These are phyloP conservation scores for Corythoichthys intestinalis DNA, from an alignment of 2,113 vertebrate species.

Conservation along the genomic window DNA sequence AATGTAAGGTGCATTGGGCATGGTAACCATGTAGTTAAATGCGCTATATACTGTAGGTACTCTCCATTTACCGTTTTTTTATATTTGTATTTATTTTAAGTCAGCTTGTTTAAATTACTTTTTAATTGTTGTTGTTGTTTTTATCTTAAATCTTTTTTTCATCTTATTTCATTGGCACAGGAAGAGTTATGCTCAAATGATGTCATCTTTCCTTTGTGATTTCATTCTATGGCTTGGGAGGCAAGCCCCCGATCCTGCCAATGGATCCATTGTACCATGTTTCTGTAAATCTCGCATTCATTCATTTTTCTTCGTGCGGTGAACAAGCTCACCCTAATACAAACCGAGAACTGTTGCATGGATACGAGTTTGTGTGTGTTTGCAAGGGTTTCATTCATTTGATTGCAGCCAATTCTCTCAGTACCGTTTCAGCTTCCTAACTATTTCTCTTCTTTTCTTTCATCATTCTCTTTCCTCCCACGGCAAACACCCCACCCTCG, in stretches of 20 bases:
- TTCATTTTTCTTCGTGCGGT: constrained; percentile 42
- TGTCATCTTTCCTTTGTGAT: not conserved
- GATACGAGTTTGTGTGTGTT: constrained; percentile 25
- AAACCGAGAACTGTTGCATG: constrained; percentile 47
- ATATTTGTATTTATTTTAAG: too few species aligned
- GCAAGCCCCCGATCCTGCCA: not conserved
- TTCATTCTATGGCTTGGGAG: not conserved
- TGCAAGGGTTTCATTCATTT: not conserved
- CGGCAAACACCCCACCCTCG: not conserved
- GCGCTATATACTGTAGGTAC: too few species aligned
- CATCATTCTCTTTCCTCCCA: constrained; percentile 6
- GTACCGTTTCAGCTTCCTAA: not conserved
- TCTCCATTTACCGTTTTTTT: too few species aligned
- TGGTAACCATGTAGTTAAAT: too few species aligned
- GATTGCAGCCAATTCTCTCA: not conserved
- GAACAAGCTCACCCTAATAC: constrained; percentile 47
- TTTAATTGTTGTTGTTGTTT: too few species aligned
- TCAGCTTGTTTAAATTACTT: too few species aligned
- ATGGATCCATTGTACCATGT: constrained; percentile 36
- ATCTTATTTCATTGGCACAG: not conserved
- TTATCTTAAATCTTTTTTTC: not conserved
- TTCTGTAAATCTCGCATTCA: constrained; percentile 55
- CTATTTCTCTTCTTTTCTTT: not conserved
- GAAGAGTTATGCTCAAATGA: not conserved
- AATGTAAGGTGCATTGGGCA: too few species aligned